A percentile compares a stretch with the other conserved stretches of the same genome.
These are phyloP conservation scores for Diphyllodes magnificus DNA, from an alignment of 2,113 vertebrate genomes.

Conservation along the genomic window DNA sequence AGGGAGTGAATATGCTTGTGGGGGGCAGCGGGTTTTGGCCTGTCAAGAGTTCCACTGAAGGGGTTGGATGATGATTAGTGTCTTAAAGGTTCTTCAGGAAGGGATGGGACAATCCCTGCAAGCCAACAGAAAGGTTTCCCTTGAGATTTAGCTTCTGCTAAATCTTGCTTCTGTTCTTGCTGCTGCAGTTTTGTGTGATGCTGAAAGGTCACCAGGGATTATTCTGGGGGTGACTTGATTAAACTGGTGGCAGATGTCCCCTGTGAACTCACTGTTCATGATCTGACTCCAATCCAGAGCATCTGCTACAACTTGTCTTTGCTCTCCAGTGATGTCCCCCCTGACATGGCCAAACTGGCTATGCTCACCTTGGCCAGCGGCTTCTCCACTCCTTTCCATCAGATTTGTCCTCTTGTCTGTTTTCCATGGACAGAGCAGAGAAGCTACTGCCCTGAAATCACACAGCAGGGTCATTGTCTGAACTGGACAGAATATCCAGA, in stretches of 20 bases:
- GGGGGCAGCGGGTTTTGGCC: background rate
- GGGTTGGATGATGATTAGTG: background rate
- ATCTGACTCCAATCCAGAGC: background rate
- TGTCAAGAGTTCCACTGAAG: background rate
- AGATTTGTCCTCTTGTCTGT: background rate
- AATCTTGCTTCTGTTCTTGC: background rate
- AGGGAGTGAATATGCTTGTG: background rate
- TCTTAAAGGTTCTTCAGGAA: background rate
- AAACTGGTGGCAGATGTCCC: background rate
- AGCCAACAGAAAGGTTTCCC: background rate
- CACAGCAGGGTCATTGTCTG: background rate
- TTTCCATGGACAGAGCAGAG: background rate
- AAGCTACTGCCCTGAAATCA: background rate
- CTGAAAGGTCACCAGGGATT: background rate
- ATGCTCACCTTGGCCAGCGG: background rate
- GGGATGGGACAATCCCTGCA: background rate
- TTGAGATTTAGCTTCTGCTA: background rate
- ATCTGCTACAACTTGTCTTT: background rate
- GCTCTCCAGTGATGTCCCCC: background rate
- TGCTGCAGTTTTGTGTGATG: background rate
- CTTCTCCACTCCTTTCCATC: background rate
- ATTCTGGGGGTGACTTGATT: background rate
- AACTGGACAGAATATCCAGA: background rate
- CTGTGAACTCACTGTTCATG: background rate
- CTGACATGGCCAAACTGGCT: background rate